Evolutionary conservation across 2,113 vertebrate species (phyloP), one percentile per base, ranked within the genome.

Genomic region (Pseudopodoces humilis): DNA sequence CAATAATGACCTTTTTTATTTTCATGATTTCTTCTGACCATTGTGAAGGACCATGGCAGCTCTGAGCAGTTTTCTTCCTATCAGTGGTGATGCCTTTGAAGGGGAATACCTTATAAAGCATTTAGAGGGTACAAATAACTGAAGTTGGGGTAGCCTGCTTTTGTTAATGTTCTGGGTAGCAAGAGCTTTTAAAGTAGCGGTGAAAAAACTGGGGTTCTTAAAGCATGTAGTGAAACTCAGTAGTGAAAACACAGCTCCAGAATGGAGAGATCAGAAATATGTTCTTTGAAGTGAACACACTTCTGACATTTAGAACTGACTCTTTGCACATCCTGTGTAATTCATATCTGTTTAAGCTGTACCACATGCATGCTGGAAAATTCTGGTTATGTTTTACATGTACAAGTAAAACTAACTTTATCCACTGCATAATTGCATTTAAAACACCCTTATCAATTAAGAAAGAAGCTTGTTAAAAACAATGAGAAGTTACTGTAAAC

Each of bases 331-430:
- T 35, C 8, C 30, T 39, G 15, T 62, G 10, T 22, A 24, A 46
- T 63, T 91, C 1, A 1, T 20, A 6, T 19, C 3, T 47, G 8
- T 77, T 67, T 63, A 47, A 68, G 15, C 27, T 37, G 21, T 65
- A 6, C 33, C 10, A 7, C 1, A 1, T 50, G 15, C 0, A 0
- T 25, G 15, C 21, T 83, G 72, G 25, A 49, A 86, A 64, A 43
- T 43, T 14, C 27, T 75, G 31, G 12, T 35, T 22, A 25, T 22
- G 6, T 65, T 74, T 82, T 67, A 39, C 14, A 3, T 13, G 9
- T 74, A 27, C 13, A 46, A 50, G 28, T 68, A 80, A 83, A 89
- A 44, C 21, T 47, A 25, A 25, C 31, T 80, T 71, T 46, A 55
- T 5, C 4, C 5, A 64, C 27, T 63, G 31, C 5, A 13, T 50